Evolutionary conservation across 2,797 vertebrate species (phyloP).

Genomic region (Chelmon rostratus): DNA sequence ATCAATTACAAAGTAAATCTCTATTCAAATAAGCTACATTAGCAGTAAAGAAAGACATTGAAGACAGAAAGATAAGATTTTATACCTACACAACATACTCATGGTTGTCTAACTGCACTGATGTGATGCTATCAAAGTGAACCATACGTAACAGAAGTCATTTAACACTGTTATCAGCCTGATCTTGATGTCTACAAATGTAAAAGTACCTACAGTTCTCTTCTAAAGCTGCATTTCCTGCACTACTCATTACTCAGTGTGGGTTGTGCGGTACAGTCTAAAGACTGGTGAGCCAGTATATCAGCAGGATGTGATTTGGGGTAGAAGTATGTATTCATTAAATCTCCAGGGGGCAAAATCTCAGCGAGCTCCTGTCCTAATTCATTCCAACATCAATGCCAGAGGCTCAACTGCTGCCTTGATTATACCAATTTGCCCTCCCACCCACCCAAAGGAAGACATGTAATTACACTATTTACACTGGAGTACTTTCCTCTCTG

Average conservation of each 20-base stretch:
- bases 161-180: too few species aligned
- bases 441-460: constrained; percentile 78
- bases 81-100: background rate
- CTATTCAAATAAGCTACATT: background rate
- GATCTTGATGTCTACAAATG: background rate
- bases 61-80: background rate
- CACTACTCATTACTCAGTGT: constrained; percentile 7
- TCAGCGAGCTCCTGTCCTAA: constrained; percentile 60
- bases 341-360: constrained; percentile 65
- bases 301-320: constrained; percentile 74
- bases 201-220: background rate
- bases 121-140: too few species aligned
- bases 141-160: too few species aligned
- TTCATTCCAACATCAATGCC: constrained; percentile 70
- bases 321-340: constrained; percentile 64
- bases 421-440: constrained; percentile 78
- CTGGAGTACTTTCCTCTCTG: constrained; percentile 49
- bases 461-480: constrained; percentile 80
- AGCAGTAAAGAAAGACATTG: background rate
- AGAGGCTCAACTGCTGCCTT: constrained; percentile 65
- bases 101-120: background rate
- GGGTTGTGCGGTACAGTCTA: constrained; percentile 19
- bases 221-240: constrained; percentile 9
- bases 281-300: constrained; percentile 23
- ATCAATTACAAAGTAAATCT: background rate